Evolutionary conservation across 1,140 invertebrate genomes (phyloP), one percentile per base, ranked within the genome.

Genomic region (Aphaenogaster ashmeadi): DNA sequence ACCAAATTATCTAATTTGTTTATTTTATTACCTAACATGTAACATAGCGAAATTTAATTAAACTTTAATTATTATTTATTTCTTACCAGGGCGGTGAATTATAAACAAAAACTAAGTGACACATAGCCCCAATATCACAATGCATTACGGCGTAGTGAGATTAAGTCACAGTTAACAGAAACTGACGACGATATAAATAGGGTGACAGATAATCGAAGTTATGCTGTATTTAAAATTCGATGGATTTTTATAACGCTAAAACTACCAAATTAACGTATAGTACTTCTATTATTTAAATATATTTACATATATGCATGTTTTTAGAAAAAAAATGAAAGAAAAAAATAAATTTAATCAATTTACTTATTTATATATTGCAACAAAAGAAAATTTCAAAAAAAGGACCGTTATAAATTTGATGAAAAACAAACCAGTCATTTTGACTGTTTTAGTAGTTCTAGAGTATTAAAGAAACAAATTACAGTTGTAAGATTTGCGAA

Each of bases 401-500:
- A 36, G 9, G 13, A 27, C 9, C n/a, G 21, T 27, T 36, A 62
- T 62, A 64, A 64, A 64, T 64, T 38, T 62, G 3, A 62, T 36
- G 18, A 62, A 62, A 18, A 62, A 36, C 0, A 58, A 21, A 58
- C 6, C 27, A 36, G 2, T 62, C 11, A 33, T 5, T 36, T 67
- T 41, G 33, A 18, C 60, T 41, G 64, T 3, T 41, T n/a, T 41
- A 9, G 18, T n/a, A n/a, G n/a, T n/a, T n/a, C n/a, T n/a, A n/a
- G n/a, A n/a, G n/a, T 38, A 64, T 6, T 64, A 52, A 47, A 27
- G 9, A 13, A 18, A 64, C 2, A 33, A 54, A 15, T 67, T 56
- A 38, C 15, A 81, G 3, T 38, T 54, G n/a, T 27, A 44, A 69
- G 36, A 81, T 54, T 56, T 74, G 27, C 4, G n/a, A 58, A 44